Evolutionary conservation across 1,140 invertebrate species (phyloP).

Genomic region (Plectus sambesii): DNA sequence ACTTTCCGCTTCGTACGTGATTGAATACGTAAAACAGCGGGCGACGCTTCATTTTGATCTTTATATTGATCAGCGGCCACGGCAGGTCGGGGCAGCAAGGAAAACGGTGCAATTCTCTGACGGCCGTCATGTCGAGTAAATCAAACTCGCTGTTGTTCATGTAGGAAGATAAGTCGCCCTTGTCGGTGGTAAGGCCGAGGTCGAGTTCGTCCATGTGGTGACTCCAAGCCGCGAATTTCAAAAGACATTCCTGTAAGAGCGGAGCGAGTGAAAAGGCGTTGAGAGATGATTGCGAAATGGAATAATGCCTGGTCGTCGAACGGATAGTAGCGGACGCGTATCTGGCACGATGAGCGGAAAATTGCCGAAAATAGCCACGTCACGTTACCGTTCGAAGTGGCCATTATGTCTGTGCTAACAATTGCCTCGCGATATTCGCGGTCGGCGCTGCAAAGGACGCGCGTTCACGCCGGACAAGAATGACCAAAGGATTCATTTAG

Average conservation of each 20-base stretch:
- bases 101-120: slow-evolving; percentile 28
- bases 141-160: slow-evolving; percentile 43
- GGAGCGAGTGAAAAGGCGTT: no score
- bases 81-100: slow-evolving; percentile 30
- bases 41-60: slow-evolving; percentile 35
- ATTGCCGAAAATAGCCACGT: slow-evolving; percentile 52
- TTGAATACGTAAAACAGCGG: slow-evolving; percentile 44
- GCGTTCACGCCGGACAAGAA: no score
- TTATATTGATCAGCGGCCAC: slow-evolving; percentile 29
- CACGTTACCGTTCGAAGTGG: slow-evolving; percentile 49
- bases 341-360: slow-evolving; percentile 50
- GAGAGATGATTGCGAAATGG: no score
- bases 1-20: slow-evolving; percentile 24
- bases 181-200: slow-evolving; percentile 35
- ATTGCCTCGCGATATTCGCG: slow-evolving; percentile 31
- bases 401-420: slow-evolving; percentile 49
- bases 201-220: slow-evolving; percentile 39
- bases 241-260: slow-evolving; percentile 24
- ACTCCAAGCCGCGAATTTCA: slow-evolving; percentile 35
- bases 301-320: slow-evolving; percentile 50
- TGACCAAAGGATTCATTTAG: no score
- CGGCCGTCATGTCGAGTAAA: slow-evolving; percentile 34
- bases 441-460: slow-evolving; percentile 26
- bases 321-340: slow-evolving; percentile 51
- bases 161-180: slow-evolving; percentile 36